Evolutionary conservation across 2,797 vertebrate genomes (phyloP).

Genomic region (Pipistrellus kuhlii): DNA sequence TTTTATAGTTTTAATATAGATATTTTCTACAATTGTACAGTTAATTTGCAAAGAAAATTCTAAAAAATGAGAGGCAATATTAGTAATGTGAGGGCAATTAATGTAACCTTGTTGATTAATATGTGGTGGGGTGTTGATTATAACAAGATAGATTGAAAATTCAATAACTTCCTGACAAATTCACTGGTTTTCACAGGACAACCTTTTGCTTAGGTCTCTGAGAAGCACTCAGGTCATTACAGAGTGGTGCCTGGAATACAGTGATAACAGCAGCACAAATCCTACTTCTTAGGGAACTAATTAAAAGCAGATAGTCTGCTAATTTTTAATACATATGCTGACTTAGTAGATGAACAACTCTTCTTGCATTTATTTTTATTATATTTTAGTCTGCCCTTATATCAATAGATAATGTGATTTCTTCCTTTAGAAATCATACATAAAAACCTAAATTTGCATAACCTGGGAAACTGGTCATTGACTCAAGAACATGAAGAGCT

Average conservation of each 20-base stretch:
- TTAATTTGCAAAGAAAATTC: background rate
- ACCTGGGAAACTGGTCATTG: background rate
- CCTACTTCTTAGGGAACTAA: background rate
- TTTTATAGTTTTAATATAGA: constrained; percentile 5
- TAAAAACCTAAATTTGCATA: background rate
- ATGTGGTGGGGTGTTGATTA: background rate
- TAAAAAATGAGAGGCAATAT: background rate
- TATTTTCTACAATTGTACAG: background rate
- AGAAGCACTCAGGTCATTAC: accelerated
- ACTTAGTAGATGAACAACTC: background rate
- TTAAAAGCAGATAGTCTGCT: background rate
- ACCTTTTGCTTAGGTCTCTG: background rate
- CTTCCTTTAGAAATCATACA: background rate
- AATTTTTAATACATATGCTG: background rate
- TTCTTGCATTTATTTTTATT: background rate
- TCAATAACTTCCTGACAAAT: background rate
- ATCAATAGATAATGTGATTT: background rate
- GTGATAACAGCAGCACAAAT: background rate
- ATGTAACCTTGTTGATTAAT: background rate
- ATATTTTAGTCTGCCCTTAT: background rate
- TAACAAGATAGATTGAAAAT: background rate
- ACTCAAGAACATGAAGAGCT: background rate
- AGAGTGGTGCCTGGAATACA: accelerated
- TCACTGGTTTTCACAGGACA: background rate
- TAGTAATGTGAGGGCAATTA: background rate